Conservation (phyloP, 35 echinoderm and acorn worm genomes). For the Hemicentrotus pulcherrimus region DNA sequence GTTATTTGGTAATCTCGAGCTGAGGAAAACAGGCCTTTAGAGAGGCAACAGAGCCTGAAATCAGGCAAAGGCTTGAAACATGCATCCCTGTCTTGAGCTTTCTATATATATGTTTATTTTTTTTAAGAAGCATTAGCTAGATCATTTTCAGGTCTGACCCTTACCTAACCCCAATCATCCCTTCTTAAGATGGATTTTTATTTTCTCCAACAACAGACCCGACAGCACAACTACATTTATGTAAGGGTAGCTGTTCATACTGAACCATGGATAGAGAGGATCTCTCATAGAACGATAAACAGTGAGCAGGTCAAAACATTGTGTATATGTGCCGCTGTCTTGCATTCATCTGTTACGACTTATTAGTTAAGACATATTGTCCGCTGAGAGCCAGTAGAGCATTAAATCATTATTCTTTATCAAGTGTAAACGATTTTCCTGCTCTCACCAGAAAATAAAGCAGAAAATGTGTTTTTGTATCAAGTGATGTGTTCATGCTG, state of each 20-base stretch:
- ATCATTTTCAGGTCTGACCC: not conserved
- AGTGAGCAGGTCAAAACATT: not conserved
- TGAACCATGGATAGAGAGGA: not conserved
- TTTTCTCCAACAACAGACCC: not conserved
- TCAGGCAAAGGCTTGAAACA: not conserved
- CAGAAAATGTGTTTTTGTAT: not conserved
- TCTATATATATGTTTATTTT: not conserved
- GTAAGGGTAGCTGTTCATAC: not conserved
- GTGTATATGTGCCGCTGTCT: no score
- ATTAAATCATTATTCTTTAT: no score
- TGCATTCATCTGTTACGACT: no score
- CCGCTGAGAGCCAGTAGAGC: no score
- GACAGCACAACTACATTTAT: not conserved
- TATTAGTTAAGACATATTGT: no score
- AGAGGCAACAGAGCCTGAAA: no score
- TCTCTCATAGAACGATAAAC: not conserved
- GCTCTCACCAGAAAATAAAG: no score
- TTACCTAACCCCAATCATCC: not conserved
- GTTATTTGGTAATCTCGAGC: no score
- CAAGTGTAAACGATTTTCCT: no score
- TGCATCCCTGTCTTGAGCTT: not conserved
- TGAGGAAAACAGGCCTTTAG: no score
- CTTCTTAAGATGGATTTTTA: not conserved
- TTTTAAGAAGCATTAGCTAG: not conserved
- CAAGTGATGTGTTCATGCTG: not conserved